Percentiles rank a stretch among this genome's conserved stretches.
Evolutionary conservation across 2,888 invertebrate species (phyloP).

Genomic region (Julus scanicus): DNA sequence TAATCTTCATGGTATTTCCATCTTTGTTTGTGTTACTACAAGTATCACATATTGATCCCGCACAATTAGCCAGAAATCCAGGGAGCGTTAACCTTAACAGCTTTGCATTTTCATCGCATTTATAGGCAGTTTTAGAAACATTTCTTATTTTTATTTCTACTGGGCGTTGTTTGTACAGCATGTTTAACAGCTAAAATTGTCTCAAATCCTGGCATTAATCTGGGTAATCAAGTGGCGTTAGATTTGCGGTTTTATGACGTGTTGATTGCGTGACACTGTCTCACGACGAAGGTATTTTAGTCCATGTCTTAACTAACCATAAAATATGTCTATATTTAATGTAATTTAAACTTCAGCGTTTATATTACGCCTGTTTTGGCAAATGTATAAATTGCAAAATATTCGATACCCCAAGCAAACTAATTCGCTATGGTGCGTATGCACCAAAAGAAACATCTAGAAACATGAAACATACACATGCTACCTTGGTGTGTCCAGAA

Average conservation of each 20-base stretch:
- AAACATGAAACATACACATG: too few species aligned
- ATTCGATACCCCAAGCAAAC: too few species aligned
- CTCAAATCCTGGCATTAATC: background rate
- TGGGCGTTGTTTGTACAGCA: background rate
- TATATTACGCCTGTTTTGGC: too few species aligned
- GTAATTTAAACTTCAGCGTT: too few species aligned
- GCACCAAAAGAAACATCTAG: too few species aligned
- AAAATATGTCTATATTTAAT: background rate
- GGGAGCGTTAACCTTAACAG: background rate
- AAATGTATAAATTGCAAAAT: too few species aligned
- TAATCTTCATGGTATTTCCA: background rate
- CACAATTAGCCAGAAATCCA: background rate
- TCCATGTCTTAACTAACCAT: background rate
- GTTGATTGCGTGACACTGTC: background rate
- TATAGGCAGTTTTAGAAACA: background rate
- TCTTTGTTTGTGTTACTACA: background rate
- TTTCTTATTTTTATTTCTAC: background rate
- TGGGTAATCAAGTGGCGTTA: background rate
- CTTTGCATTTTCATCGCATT: background rate
- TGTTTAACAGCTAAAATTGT: background rate
- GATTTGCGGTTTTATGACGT: background rate
- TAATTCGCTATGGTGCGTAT: too few species aligned
- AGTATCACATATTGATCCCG: background rate
- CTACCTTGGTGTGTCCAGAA: too few species aligned
- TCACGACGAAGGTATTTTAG: background rate